Evolutionary conservation across 1,140 invertebrate genomes (phyloP).

Genomic region (Scaptomyza graminum): DNA sequence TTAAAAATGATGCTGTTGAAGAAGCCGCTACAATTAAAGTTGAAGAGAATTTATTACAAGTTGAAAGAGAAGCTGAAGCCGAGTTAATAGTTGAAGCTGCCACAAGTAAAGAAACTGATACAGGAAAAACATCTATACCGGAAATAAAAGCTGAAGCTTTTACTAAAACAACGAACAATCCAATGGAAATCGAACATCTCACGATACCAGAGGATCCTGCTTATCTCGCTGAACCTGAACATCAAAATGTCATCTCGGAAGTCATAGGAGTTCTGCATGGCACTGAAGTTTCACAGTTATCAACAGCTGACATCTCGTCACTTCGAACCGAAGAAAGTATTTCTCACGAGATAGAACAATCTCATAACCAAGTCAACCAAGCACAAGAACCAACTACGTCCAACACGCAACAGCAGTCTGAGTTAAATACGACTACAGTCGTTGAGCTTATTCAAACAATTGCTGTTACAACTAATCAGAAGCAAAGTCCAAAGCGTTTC

Average conservation of each 20-base stretch:
- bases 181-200: not conserved
- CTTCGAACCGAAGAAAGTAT: not conserved
- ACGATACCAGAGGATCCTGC: not conserved
- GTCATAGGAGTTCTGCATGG: not conserved
- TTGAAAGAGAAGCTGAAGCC: not conserved
- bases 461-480: not conserved
- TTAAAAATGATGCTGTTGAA: not conserved
- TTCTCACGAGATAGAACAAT: not conserved
- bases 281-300: not conserved
- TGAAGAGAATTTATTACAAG: not conserved
- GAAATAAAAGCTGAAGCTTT: not conserved
- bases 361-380: not conserved
- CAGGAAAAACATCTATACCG: not conserved
- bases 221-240: not conserved
- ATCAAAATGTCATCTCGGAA: not conserved
- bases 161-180: not conserved
- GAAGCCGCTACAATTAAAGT: not conserved
- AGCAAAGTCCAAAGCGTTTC: slow-evolving; percentile 47
- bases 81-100: not conserved
- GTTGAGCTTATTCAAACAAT: not conserved
- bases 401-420: too few relatives aligned
- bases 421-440: not conserved
- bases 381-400: not conserved
- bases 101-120: not conserved
- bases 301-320: not conserved